Conservation (phyloP, 2,113 vertebrate genomes). For the Tiliqua scincoides region DNA sequence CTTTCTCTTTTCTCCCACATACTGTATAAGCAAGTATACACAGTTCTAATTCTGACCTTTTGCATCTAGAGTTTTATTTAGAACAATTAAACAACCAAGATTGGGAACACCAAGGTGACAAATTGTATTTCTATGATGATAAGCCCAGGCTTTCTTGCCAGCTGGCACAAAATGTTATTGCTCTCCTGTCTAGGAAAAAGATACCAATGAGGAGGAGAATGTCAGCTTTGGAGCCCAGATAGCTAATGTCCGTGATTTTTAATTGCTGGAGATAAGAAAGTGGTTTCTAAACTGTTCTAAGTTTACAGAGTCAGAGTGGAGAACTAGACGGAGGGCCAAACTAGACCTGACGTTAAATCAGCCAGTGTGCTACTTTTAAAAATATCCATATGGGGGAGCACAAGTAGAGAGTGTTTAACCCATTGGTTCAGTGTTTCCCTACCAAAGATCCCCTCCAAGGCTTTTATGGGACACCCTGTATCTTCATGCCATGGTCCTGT, state of each 20-base stretch:
- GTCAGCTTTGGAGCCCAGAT: slow-evolving; percentile 2
- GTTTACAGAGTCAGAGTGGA: background rate
- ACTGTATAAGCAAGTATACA: background rate
- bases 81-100: slow-evolving; percentile 53
- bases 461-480: too few relatives aligned
- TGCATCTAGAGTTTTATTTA: background rate
- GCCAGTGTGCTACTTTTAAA: too few relatives aligned
- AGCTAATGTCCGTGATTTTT: background rate
- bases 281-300: slow-evolving; percentile 14
- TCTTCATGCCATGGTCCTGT: too few relatives aligned
- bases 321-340: too few relatives aligned
- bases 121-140: slow-evolving; percentile 56
- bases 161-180: slow-evolving; percentile 41
- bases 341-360: too few relatives aligned
- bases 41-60: background rate
- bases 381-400: too few relatives aligned
- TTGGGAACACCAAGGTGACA: slow-evolving; percentile 57
- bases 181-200: slow-evolving; percentile 41
- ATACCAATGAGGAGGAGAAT: background rate
- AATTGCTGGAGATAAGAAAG: background rate
- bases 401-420: too few relatives aligned
- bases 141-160: slow-evolving; percentile 40
- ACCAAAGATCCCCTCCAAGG: too few relatives aligned
- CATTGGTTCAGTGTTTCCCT: too few relatives aligned
- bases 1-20: background rate